Conservation (phyloP, 2,888 invertebrate species). For the Andrena camellia region DNA sequence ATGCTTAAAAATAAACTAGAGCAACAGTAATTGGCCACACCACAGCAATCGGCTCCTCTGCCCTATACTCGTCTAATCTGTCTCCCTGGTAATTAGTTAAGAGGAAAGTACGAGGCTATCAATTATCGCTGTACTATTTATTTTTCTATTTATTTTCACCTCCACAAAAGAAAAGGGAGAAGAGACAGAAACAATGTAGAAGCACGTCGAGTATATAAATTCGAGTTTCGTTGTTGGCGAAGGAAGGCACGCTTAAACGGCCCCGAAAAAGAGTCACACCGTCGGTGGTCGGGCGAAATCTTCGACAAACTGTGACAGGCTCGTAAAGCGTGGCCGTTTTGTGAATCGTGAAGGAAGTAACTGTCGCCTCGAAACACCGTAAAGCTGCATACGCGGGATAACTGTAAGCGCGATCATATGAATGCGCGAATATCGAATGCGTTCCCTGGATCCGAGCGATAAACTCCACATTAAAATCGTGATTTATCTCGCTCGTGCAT, state of each 20-base stretch:
- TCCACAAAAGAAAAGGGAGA: not conserved
- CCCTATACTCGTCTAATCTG: not conserved
- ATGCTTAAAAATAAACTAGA: too few species aligned
- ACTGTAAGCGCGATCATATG: slow-evolving; percentile 46
- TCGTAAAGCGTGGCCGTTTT: slow-evolving; percentile 54
- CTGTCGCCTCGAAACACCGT: slow-evolving; percentile 53
- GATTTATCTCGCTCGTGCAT: slow-evolving; percentile 45
- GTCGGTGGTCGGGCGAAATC: slow-evolving; percentile 57
- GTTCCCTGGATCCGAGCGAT: slow-evolving; percentile 50
- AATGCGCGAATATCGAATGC: slow-evolving; percentile 45
- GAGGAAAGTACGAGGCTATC: not conserved
- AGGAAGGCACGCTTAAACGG: slow-evolving; percentile 8
- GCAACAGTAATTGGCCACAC: too few species aligned
- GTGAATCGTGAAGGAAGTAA: slow-evolving; percentile 56
- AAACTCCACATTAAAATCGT: slow-evolving; percentile 49
- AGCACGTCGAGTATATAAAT: slow-evolving; percentile 38
- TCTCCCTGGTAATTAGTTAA: not conserved
- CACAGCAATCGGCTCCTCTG: not conserved
- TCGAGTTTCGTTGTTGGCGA: slow-evolving; percentile 4
- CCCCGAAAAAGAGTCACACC: slow-evolving; percentile 36
- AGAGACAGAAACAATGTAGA: not conserved
- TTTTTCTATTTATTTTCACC: not conserved
- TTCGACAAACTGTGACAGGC: slow-evolving; percentile 46
- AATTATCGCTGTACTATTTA: not conserved
- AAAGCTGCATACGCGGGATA: slow-evolving; percentile 48